Evolutionary conservation across 2,888 invertebrate genomes (phyloP).

Genomic region (Polymixis lichenea): DNA sequence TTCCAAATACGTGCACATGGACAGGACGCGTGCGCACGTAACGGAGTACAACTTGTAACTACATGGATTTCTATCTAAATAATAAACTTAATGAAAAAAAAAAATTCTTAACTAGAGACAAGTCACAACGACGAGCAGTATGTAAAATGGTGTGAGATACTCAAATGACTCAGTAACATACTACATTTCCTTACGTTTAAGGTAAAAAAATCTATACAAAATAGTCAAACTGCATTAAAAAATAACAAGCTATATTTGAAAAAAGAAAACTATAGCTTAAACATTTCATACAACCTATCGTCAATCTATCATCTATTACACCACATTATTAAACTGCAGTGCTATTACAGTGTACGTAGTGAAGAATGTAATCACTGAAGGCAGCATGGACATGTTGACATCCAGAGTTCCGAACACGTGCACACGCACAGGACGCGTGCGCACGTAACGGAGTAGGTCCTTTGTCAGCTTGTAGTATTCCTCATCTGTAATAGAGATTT

Average conservation of each 20-base stretch:
- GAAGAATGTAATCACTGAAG: constrained; percentile 73
- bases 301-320: constrained; percentile 4
- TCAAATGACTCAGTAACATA: not conserved
- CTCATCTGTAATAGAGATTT: constrained; percentile 24
- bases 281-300: not conserved
- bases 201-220: not conserved
- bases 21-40: too few relatives aligned
- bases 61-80: not conserved
- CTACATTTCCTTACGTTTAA: not conserved
- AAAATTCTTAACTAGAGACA: not conserved
- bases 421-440: constrained; percentile 68
- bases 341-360: constrained; percentile 77
- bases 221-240: not conserved
- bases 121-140: not conserved
- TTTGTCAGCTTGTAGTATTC: constrained; percentile 66
- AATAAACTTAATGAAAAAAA: not conserved
- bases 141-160: not conserved
- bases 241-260: not conserved
- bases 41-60: not conserved
- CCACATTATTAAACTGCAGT: constrained; percentile 71
- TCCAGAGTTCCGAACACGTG: constrained; percentile 70
- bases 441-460: constrained; percentile 72
- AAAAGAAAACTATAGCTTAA: not conserved
- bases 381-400: constrained; percentile 78
- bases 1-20: too few relatives aligned